phyloP scores from a whole-genome alignment of 2,113 vertebrate genomes.

The Puffinus mauretanicus region DNA sequence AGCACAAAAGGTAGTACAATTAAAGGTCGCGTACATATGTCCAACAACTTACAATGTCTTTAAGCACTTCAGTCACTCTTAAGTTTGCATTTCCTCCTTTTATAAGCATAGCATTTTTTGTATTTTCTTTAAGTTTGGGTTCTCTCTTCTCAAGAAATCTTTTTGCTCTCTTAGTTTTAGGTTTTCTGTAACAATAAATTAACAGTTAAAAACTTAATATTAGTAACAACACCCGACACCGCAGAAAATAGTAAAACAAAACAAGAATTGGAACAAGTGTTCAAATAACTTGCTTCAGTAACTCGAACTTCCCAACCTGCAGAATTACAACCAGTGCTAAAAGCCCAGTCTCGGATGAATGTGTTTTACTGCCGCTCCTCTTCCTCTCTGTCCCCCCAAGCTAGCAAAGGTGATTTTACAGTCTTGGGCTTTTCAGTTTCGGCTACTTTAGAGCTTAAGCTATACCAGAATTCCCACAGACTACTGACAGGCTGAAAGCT shows the following conservation, averaged over 20 bases:
- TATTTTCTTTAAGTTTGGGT: conserved; percentile 87
- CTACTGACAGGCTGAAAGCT: not conserved
- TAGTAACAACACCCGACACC: not conserved
- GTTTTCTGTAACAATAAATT: conserved; percentile 79
- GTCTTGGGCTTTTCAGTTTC: not conserved
- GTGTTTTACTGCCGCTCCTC: not conserved
- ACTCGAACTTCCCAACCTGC: not conserved
- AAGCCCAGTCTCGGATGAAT: not conserved
- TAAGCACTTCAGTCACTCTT: conserved; percentile 84
- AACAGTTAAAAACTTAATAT: not conserved
- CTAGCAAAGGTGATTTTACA: not conserved
- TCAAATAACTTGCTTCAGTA: not conserved
- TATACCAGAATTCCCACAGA: not conserved
- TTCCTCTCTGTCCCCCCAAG: not conserved
- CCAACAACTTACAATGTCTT: conserved; percentile 83
- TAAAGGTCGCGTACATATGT: not conserved
- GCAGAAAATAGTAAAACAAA: not conserved
- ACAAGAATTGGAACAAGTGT: not conserved
- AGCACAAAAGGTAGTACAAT: not conserved
- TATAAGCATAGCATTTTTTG: conserved; percentile 91
- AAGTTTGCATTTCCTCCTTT: conserved; percentile 90
- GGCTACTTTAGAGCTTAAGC: not conserved
- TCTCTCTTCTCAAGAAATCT: conserved; percentile 89
- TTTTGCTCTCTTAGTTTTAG: conserved; percentile 92
- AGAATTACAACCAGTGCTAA: not conserved